Percentiles rank a stretch among this genome's conserved stretches.
These are phyloP conservation scores for Ranitomeya variabilis DNA, from an alignment of 2,113 vertebrate species.

Conservation along the genomic window DNA sequence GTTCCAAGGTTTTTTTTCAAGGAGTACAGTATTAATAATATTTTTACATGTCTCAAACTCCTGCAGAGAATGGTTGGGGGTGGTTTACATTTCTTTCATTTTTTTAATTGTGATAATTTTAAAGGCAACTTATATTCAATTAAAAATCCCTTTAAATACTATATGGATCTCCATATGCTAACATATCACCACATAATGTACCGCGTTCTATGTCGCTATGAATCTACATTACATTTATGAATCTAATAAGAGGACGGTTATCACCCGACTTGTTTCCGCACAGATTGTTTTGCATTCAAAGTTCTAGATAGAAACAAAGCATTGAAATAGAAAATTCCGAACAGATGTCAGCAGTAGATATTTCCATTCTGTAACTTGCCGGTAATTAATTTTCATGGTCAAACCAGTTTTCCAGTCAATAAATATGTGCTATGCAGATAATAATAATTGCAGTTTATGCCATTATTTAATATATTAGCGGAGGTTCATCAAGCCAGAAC, in stretches of 20 bases:
- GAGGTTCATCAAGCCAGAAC: background rate
- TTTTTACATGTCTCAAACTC: too few species aligned
- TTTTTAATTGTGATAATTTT: too few species aligned
- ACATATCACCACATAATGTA: background rate
- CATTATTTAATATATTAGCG: background rate
- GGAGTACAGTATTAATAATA: too few species aligned
- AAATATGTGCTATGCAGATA: conserved; percentile 2
- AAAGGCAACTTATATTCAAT: too few species aligned
- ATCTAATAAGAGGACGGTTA: background rate
- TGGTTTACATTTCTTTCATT: too few species aligned
- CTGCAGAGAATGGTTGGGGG: too few species aligned
- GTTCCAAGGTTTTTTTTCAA: background rate
- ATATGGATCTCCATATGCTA: background rate
- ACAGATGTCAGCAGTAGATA: background rate
- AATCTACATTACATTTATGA: background rate
- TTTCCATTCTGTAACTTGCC: background rate
- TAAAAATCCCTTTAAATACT: too few species aligned
- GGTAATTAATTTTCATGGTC: conserved; percentile 40
- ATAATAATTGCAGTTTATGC: background rate
- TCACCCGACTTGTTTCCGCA: background rate
- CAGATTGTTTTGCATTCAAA: background rate
- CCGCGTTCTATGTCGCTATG: background rate
- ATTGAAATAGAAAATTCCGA: background rate
- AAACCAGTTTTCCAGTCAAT: background rate
- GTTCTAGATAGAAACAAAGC: background rate